Evolutionary conservation across 2,888 invertebrate species (phyloP).

Genomic region (Thereva unica): DNA sequence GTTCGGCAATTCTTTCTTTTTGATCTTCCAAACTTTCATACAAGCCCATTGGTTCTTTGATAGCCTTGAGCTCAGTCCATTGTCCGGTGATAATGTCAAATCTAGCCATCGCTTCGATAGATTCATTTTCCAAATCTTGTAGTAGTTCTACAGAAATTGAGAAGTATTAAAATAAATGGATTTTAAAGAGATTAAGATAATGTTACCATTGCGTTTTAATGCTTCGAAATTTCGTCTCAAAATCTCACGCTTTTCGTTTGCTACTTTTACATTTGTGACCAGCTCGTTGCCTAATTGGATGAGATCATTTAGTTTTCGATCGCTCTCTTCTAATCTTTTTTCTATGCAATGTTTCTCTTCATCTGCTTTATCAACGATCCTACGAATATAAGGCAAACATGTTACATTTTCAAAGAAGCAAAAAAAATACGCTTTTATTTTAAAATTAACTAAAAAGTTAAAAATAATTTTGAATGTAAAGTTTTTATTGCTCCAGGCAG

Average conservation of each 20-base stretch:
- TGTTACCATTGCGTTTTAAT: constrained; percentile 51
- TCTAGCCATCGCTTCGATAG: constrained; percentile 64
- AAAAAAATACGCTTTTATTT: too few species aligned
- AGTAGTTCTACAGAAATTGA: constrained; percentile 57
- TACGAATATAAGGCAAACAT: neutral
- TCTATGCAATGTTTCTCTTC: constrained; percentile 65
- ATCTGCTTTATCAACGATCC: constrained; percentile 45
- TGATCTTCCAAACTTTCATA: constrained; percentile 71
- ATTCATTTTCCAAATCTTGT: constrained; percentile 69
- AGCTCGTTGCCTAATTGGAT: constrained; percentile 71
- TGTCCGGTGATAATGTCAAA: constrained; percentile 69
- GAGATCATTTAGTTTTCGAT: constrained; percentile 67
- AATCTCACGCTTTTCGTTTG: constrained; percentile 74
- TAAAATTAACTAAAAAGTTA: too few species aligned
- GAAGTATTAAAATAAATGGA: neutral
- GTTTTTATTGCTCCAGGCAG: too few species aligned
- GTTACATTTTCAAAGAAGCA: too few species aligned
- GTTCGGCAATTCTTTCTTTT: constrained; percentile 62
- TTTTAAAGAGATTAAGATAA: neutral
- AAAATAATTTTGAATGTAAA: too few species aligned
- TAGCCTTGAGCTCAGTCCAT: constrained; percentile 68
- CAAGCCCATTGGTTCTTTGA: constrained; percentile 76
- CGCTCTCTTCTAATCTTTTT: constrained; percentile 67
- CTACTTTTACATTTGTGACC: constrained; percentile 76
- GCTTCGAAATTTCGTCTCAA: constrained; percentile 63